phyloP scores from a whole-genome alignment of 2,888 invertebrate species.

The Ormyrus rosae region DNA sequence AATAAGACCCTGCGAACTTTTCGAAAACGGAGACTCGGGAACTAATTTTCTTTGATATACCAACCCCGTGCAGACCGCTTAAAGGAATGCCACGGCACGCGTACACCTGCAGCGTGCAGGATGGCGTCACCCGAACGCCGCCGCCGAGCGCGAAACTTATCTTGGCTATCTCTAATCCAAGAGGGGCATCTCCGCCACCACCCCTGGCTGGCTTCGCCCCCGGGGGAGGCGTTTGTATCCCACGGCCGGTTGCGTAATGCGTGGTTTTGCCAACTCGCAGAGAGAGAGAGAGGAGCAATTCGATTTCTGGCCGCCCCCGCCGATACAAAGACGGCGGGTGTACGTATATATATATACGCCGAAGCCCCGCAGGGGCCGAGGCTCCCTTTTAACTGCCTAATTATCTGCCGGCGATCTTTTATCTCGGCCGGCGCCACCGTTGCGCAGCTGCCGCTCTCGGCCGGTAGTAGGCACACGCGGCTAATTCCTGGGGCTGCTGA shows the following conservation, averaged over 20 bases:
- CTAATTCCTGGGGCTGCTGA: conserved; percentile 10
- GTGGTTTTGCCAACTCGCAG: conserved; percentile 31
- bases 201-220: not conserved
- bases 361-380: not conserved
- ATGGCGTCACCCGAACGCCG: not conserved
- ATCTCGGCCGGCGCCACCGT: conserved; percentile 15
- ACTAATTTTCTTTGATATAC: no score
- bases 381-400: conserved; percentile 43
- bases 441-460: conserved; percentile 6
- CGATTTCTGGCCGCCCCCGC: conserved; percentile 27
- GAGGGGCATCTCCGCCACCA: conserved; percentile 5
- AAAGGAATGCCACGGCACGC: no score
- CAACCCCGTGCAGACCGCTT: no score
- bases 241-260: conserved; percentile 2
- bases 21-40: no score
- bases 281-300: not conserved
- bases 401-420: conserved; percentile 52
- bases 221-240: conserved; percentile 52
- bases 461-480: not conserved
- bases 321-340: not conserved
- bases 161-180: conserved; percentile 46
- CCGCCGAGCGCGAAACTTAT: conserved; percentile 42
- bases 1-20: no score
- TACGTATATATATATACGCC: no score
- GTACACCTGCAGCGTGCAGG: no score